phyloP scores from a whole-genome alignment of 2,113 vertebrate species.

The Sminthopsis crassicaudata region DNA sequence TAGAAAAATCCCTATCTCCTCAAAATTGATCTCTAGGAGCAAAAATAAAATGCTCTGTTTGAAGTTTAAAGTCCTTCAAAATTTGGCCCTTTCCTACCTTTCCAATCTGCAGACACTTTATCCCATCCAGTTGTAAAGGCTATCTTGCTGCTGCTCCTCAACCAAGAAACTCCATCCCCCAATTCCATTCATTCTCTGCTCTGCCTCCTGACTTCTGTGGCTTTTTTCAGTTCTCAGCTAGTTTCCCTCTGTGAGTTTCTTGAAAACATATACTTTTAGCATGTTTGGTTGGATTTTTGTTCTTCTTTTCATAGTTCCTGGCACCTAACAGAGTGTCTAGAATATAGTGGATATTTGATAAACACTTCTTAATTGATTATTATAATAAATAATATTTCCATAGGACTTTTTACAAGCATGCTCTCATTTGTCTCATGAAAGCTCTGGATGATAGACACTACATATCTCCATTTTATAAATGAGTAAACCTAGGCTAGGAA shows the following conservation, averaged over 20 bases:
- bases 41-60: not conserved
- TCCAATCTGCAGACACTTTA: not conserved
- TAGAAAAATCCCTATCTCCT: not conserved
- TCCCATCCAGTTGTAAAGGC: not conserved
- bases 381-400: not conserved
- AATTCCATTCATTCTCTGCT: not conserved
- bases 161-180: not conserved
- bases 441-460: not conserved
- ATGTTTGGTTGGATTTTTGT: not conserved
- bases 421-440: conserved; percentile 8
- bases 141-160: not conserved
- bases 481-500: not conserved
- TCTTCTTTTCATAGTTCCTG: not conserved
- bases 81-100: not conserved
- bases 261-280: not conserved
- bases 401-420: not conserved
- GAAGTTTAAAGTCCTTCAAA: not conserved
- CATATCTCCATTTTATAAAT: not conserved
- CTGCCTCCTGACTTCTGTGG: not conserved
- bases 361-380: not conserved
- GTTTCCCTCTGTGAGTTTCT: not conserved
- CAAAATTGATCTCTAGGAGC: not conserved
- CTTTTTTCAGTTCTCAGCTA: not conserved
- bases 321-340: not conserved
- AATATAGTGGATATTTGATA: not conserved